These are phyloP conservation scores for Halcyon leucocephala DNA, from an alignment of 2,797 vertebrate species.

Conservation along the genomic window DNA sequence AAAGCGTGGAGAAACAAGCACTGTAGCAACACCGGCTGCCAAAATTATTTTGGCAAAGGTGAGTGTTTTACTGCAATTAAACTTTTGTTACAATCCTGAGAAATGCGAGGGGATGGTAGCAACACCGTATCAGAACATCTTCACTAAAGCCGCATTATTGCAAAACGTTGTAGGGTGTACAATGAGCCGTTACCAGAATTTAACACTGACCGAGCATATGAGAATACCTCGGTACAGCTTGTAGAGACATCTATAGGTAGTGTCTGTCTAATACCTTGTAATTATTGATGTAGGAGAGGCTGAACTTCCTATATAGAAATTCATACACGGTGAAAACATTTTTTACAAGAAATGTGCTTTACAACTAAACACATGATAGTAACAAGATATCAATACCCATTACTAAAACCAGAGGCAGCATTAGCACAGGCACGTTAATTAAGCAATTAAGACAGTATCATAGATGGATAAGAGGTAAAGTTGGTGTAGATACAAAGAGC, in stretches of 20 bases:
- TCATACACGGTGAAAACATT: slow-evolving; percentile 15
- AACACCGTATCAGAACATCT: neutral
- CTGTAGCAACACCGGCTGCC: neutral
- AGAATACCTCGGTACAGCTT: neutral
- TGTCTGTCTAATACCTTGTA: neutral
- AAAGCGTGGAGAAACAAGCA: neutral
- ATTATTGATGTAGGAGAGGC: slow-evolving; percentile 47
- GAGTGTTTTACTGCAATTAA: neutral
- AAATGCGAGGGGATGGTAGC: neutral
- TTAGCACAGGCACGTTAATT: slow-evolving; percentile 22
- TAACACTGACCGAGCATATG: neutral
- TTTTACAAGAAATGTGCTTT: slow-evolving; percentile 26
- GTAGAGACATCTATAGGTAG: slow-evolving; percentile 57
- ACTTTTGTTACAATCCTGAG: neutral
- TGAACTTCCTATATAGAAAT: slow-evolving; percentile 62
- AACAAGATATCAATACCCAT: neutral
- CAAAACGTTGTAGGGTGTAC: neutral
- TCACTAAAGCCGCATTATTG: neutral
- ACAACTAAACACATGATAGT: neutral
- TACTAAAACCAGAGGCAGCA: neutral
- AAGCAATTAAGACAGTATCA: slow-evolving; percentile 16
- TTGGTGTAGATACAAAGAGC: neutral
- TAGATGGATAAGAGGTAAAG: neutral
- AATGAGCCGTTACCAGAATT: neutral
- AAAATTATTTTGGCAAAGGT: neutral